Evolutionary conservation across 2,113 vertebrate genomes (phyloP).

Genomic region (Notiomystis cincta): DNA sequence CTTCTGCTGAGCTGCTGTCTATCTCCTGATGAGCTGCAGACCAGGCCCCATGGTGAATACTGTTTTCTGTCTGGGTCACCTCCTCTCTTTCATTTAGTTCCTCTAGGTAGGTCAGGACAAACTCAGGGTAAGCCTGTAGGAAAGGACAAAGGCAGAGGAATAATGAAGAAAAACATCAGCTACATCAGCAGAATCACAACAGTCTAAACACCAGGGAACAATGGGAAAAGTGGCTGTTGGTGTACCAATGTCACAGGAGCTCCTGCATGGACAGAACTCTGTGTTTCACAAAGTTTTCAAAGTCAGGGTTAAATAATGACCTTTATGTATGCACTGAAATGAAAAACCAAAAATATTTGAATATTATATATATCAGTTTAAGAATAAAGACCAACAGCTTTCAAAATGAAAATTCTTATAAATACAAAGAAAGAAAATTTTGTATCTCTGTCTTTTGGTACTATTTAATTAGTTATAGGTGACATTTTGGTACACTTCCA

Average conservation of each 20-base stretch:
- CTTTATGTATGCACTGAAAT: background rate
- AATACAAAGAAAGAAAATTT: background rate
- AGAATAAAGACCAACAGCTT: background rate
- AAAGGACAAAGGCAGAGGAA: slow-evolving; percentile 54
- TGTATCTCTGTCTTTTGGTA: background rate
- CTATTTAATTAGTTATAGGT: background rate
- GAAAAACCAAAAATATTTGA: background rate
- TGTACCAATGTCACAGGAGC: background rate
- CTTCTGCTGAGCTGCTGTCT: slow-evolving; percentile 56
- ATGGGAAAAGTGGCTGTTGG: background rate
- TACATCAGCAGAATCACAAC: slow-evolving; percentile 9
- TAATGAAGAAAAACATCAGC: slow-evolving; percentile 4
- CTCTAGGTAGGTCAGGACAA: slow-evolving; percentile 78
- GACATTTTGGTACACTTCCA: background rate
- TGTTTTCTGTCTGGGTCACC: slow-evolving; percentile 64
- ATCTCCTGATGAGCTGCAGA: slow-evolving; percentile 47
- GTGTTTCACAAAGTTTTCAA: background rate
- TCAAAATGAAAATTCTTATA: background rate
- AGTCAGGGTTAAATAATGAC: background rate
- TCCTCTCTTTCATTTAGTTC: slow-evolving; percentile 67
- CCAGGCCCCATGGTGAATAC: slow-evolving; percentile 50
- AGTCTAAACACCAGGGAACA: background rate
- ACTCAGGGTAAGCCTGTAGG: slow-evolving; percentile 73
- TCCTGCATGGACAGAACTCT: background rate
- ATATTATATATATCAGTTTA: background rate